Percentiles rank a stretch among this genome's conserved stretches.
phyloP scores from a whole-genome alignment of 1,140 invertebrate genomes.

The Cyclina sinensis region DNA sequence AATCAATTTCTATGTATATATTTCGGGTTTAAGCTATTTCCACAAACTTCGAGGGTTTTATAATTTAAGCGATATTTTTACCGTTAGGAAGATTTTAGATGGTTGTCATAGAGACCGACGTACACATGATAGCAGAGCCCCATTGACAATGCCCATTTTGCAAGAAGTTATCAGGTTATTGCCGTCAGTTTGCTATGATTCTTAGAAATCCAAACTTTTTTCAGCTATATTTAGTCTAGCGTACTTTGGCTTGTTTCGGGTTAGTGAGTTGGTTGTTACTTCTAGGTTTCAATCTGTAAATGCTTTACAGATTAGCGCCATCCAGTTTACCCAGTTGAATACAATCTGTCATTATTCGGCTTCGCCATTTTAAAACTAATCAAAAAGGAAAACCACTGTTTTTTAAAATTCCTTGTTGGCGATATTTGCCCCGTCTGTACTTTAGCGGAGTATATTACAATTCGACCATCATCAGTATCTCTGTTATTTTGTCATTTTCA shows the following conservation, averaged over 20 bases:
- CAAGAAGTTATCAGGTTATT: not conserved
- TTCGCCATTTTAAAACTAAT: not conserved
- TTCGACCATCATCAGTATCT: not conserved
- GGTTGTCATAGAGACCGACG: not conserved
- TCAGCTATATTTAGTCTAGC: not conserved
- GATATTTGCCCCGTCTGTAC: too few relatives aligned
- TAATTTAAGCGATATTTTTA: not conserved
- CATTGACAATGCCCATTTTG: not conserved
- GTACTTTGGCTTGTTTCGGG: not conserved
- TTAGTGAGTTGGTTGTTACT: not conserved
- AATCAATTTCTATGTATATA: not conserved
- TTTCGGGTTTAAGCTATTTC: not conserved
- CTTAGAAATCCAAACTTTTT: not conserved
- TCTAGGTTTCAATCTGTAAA: not conserved
- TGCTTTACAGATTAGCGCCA: not conserved
- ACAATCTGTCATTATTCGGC: not conserved
- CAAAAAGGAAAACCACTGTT: not conserved
- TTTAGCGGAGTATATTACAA: not conserved
- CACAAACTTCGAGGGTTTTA: not conserved
- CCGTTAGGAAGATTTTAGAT: not conserved
- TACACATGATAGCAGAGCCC: not conserved
- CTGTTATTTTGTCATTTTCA: slow-evolving; percentile 9
- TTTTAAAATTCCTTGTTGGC: not conserved
- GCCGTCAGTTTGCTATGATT: not conserved
- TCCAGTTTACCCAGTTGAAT: not conserved